A percentile compares a stretch with the other conserved stretches of the same genome.
These are phyloP conservation scores for Rhyacophila evoluta DNA, from an alignment of 2,888 invertebrate species.

Conservation along the genomic window DNA sequence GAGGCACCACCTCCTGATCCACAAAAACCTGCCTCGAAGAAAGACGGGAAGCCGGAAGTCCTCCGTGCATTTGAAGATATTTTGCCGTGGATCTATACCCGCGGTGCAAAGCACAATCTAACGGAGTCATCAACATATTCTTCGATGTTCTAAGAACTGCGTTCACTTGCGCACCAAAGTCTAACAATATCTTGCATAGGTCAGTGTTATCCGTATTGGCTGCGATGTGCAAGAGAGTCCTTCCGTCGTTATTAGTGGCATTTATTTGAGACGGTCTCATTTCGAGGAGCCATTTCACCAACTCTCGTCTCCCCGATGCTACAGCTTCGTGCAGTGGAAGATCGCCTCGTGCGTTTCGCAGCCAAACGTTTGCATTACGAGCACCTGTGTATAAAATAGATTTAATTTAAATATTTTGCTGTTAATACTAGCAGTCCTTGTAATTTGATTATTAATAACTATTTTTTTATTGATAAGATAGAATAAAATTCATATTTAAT, in stretches of 20 bases:
- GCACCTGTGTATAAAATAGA: conserved; percentile 70
- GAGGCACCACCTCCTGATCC: conserved; percentile 65
- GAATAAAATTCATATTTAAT: too few species aligned
- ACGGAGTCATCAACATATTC: conserved; percentile 87
- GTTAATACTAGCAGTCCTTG: too few species aligned
- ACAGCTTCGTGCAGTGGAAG: conserved; percentile 97
- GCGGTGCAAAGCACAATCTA: conserved; percentile 90
- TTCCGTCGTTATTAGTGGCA: conserved; percentile 92
- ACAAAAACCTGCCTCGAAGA: conserved; percentile 66
- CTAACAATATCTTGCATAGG: conserved; percentile 88
- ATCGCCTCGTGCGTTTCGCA: conserved; percentile 93
- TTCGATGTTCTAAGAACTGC: conserved; percentile 85
- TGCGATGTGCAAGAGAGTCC: conserved; percentile 93
- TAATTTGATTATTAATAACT: too few species aligned
- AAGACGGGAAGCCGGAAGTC: conserved; percentile 82
- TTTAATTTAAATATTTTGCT: too few species aligned
- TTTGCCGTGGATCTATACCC: conserved; percentile 93
- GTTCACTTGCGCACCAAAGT: conserved; percentile 88
- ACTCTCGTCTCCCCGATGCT: conserved; percentile 87
- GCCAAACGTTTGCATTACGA: conserved; percentile 90
- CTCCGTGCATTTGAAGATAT: conserved; percentile 91
- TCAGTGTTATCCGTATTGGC: conserved; percentile 94
- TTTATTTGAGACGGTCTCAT: conserved; percentile 87
- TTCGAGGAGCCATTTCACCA: conserved; percentile 89
- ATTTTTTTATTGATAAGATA: too few species aligned